Base-by-base conservation (phyloP, 1,140 invertebrate species). In the Drosophila pectinifera region DNA sequence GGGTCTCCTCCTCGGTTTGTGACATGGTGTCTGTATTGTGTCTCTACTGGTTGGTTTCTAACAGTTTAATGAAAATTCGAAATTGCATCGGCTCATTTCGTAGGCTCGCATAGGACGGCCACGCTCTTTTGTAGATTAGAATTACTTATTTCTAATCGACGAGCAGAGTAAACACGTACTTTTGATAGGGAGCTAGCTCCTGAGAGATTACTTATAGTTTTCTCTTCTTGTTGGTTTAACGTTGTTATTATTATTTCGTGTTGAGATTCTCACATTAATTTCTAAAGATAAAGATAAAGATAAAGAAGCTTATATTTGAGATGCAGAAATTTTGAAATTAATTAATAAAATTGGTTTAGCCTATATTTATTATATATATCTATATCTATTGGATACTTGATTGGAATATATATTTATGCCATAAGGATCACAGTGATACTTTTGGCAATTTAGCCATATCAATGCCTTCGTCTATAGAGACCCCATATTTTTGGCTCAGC, bases 391-490 rank as follows among this genome's bases (percentile, higher is more conserved):
- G 3, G 0, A 4, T 28, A 28, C 2, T 51, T 14, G 0, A 8
- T 13, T 4, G 6, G 2, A 5, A 34, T 2, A n/a, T 16, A 16
- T n/a, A 11, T 1, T 14, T 51, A 34, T 20, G n/a, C 14, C 11
- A 14, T 34, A 36, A 18, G 48, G 2, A 14, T 14, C 16, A 51
- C 28, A 28, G 8, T 1, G 3, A 31, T 31, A 31, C 0, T 31
- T 31, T 31, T 10, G 28, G 8, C 18, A 53, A 36, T 56, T 31
- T n/a, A 24, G 43, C 46, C 39, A 83, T 11, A 34, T 83, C 63
- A 24, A 90, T 90, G 28, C 56, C 65, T 31, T 88, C 73, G 43
- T 80, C 80, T 14, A 92, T 75, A 42, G 86, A 39, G 0, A 91
- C 72, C 18, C 80, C 67, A 34, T 75, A 56, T 16, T 24, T 3